Evolutionary conservation across 1,140 invertebrate species (phyloP), one percentile per base, ranked within the genome.

Genomic region (Batillaria attramentaria): DNA sequence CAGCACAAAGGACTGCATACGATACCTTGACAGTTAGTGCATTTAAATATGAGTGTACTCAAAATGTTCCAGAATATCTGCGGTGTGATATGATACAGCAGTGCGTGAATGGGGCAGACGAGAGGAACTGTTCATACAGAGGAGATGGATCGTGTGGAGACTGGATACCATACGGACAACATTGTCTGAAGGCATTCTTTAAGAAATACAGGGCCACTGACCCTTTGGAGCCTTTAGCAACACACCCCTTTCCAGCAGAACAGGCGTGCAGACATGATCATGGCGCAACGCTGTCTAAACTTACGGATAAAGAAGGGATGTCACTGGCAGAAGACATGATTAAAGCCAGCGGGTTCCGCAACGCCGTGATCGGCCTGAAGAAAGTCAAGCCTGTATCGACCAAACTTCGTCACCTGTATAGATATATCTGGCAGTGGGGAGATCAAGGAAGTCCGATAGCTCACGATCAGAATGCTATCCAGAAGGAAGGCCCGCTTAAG

Each of bases 21-120:
- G n/a, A n/a, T n/a, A n/a, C n/a, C n/a, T n/a, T n/a, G n/a, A n/a
- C n/a, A n/a, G n/a, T n/a, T n/a, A n/a, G n/a, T n/a, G n/a, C n/a
- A n/a, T n/a, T n/a, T n/a, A n/a, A n/a, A n/a, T n/a, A n/a, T n/a
- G n/a, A n/a, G n/a, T n/a, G n/a, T n/a, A n/a, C n/a, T n/a, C n/a
- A n/a, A n/a, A n/a, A n/a, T n/a, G n/a, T n/a, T n/a, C n/a, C n/a
- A n/a, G n/a, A n/a, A n/a, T n/a, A n/a, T n/a, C 35, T 72, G 18
- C 41, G 20, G 42, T 72, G 70, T 31, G 42, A 72, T 31, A 72
- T 72, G 70, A 43, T 72, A 18, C 70, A 72, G 28, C 70, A 72
- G 24, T 72, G 70, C n/a, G 20, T 72, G 31, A 18, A 33, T 18
- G 41, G 42, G n/a, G 70, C 43, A 42, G 70, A 72, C 42, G 70